Percentiles rank a stretch among this genome's conserved stretches.
These are phyloP conservation scores for Condylura cristata DNA, from an alignment of 2,113 vertebrate genomes.

Conservation along the genomic window DNA sequence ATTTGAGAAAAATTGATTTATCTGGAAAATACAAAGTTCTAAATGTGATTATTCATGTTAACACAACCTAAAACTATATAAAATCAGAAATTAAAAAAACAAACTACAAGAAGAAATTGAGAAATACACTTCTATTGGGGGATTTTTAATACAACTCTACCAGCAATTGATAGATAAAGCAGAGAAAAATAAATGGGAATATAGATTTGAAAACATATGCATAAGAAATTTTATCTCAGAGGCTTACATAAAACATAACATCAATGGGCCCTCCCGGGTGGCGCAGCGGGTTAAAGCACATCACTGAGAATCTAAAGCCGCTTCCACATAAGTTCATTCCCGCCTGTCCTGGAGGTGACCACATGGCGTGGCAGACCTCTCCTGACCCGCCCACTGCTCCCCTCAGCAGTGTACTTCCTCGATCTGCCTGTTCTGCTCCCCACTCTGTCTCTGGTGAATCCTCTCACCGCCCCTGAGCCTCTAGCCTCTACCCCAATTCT, in stretches of 20 bases:
- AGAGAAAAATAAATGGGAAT: slow-evolving; percentile 8
- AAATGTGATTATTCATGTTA: background rate
- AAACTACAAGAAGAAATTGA: background rate
- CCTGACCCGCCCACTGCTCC: too few relatives aligned
- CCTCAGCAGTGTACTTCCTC: too few relatives aligned
- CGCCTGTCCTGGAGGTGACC: too few relatives aligned
- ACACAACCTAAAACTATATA: background rate
- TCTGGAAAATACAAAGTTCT: background rate
- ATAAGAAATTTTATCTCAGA: background rate
- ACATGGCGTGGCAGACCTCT: too few relatives aligned
- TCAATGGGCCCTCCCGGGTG: too few relatives aligned
- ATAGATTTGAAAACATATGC: background rate
- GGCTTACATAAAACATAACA: background rate
- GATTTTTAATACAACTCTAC: background rate
- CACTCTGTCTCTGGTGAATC: too few relatives aligned
- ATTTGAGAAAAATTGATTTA: background rate
- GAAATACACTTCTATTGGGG: background rate
- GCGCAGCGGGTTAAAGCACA: too few relatives aligned
- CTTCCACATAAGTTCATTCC: too few relatives aligned
- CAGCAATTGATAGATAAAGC: background rate
- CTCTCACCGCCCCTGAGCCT: too few relatives aligned
- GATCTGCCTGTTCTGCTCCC: too few relatives aligned
- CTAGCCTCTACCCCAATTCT: too few relatives aligned
- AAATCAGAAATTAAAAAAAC: background rate
- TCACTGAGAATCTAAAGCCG: too few relatives aligned